Evolutionary conservation across 2,888 invertebrate species (phyloP).

Genomic region (Drosophila seclusa): DNA sequence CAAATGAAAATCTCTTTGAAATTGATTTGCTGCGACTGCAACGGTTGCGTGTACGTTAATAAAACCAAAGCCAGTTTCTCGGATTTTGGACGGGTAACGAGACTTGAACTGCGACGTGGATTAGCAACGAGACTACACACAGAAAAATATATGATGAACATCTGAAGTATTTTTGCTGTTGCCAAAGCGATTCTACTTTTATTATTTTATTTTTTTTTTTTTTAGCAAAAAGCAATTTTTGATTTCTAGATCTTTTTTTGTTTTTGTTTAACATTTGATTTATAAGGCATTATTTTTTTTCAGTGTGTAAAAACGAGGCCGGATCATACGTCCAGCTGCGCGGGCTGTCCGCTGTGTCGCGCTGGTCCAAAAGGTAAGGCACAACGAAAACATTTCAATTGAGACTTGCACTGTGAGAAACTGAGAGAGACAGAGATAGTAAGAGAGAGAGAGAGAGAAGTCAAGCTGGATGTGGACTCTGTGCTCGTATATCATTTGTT

Average conservation of each 20-base stretch:
- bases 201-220: background rate
- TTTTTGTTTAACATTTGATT: background rate
- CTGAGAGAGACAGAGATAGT: background rate
- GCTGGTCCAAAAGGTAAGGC: conserved; percentile 51
- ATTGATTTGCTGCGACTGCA: conserved; percentile 68
- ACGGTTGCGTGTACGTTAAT: conserved; percentile 4
- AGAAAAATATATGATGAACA: background rate
- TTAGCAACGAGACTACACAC: background rate
- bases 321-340: conserved; percentile 60
- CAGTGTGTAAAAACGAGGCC: conserved; percentile 7
- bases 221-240: background rate
- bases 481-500: conserved; percentile 79
- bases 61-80: conserved; percentile 33
- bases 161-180: no score
- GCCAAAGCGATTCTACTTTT: background rate
- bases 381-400: conserved; percentile 68
- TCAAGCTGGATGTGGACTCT: conserved; percentile 26
- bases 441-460: background rate
- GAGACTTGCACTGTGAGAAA: conserved; percentile 14
- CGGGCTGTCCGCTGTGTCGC: conserved; percentile 61
- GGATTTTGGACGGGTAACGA: conserved; percentile 2
- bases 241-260: background rate
- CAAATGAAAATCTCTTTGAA: conserved; percentile 74
- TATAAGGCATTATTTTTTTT: background rate
- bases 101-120: conserved; percentile 8